Conservation (phyloP, 2,797 vertebrate species). For the Acridotheres tristis region DNA sequence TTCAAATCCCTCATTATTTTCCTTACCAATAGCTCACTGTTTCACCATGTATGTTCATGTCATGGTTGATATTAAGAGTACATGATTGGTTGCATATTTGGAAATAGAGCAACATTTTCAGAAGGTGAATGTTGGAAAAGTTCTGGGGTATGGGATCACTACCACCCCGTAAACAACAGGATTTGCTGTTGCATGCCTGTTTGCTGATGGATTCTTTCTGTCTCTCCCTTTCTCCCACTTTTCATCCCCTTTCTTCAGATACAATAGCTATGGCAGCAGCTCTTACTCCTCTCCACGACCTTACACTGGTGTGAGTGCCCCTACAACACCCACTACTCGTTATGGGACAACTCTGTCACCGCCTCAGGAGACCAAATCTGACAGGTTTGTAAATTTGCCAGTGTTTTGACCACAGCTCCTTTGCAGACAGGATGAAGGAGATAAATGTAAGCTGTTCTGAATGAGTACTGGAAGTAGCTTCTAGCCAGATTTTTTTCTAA, state of each 20-base stretch:
- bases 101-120: neutral
- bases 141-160: neutral
- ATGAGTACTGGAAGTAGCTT: neutral
- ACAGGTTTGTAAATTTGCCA: constrained; percentile 79
- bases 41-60: neutral
- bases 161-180: neutral
- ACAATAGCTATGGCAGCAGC: constrained; percentile 75
- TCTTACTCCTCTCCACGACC: constrained; percentile 65
- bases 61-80: neutral
- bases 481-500: neutral
- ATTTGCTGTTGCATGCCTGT: neutral
- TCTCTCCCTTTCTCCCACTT: neutral
- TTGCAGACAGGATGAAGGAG: neutral
- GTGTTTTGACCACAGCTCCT: neutral
- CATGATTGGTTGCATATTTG: neutral
- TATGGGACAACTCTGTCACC: constrained; percentile 71
- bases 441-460: neutral
- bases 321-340: constrained; percentile 74
- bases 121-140: neutral
- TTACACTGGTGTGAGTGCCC: constrained; percentile 71
- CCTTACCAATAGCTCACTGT: neutral
- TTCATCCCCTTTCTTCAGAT: constrained; percentile 70
- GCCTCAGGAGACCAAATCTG: constrained; percentile 80
- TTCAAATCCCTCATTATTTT: neutral
- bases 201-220: constrained; percentile 2